Conservation (phyloP, 2,113 vertebrate species). For the Dipodomys stephensi region DNA sequence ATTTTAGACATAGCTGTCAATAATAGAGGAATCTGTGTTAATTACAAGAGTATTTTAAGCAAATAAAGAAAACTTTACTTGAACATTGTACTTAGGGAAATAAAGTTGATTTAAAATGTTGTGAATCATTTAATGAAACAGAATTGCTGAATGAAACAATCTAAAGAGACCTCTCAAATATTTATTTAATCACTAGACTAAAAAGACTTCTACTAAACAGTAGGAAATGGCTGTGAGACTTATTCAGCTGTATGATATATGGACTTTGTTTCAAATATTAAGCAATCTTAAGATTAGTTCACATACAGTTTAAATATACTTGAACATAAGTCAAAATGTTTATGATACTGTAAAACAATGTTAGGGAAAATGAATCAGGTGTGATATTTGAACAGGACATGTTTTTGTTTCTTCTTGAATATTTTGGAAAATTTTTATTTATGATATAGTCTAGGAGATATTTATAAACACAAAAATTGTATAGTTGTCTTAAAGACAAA, state of each 20-base stretch:
- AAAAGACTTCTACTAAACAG: constrained; percentile 35
- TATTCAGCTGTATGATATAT: too few relatives aligned
- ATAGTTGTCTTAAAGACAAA: constrained; percentile 45
- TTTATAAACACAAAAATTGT: constrained; percentile 55
- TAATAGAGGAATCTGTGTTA: constrained; percentile 63
- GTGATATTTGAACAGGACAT: neutral
- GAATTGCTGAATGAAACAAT: constrained; percentile 29
- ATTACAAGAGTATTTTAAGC: constrained; percentile 62
- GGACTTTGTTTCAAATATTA: too few relatives aligned
- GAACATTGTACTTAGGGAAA: constrained; percentile 41
- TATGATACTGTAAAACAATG: constrained; percentile 35
- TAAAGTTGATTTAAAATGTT: constrained; percentile 60
- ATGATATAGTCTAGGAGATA: constrained; percentile 40
- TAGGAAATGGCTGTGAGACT: neutral
- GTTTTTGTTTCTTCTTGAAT: constrained; percentile 37
- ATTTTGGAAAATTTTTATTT: neutral
- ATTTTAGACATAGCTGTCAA: constrained; percentile 63
- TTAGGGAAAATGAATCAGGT: constrained; percentile 3
- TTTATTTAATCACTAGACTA: constrained; percentile 36
- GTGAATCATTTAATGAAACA: constrained; percentile 20
- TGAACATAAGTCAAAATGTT: constrained; percentile 49
- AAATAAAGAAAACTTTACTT: constrained; percentile 63
- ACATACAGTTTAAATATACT: constrained; percentile 28
- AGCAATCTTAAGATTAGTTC: neutral
- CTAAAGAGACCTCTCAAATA: constrained; percentile 34